phyloP scores from a whole-genome alignment of 2,797 vertebrate genomes.

The Syndactyla subalaris region DNA sequence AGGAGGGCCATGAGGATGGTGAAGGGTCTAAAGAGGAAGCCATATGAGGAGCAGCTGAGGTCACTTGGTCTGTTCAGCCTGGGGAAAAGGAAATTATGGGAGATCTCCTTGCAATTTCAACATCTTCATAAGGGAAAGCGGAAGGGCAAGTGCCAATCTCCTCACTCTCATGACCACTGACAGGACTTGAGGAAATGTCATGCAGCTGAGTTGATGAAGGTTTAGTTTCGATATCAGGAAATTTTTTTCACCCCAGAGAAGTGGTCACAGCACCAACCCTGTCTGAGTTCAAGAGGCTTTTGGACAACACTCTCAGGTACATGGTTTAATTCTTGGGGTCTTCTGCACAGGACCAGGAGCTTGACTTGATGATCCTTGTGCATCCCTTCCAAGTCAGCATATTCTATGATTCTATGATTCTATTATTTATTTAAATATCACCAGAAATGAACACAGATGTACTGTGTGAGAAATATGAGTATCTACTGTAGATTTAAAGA shows the following conservation, averaged over 20 bases:
- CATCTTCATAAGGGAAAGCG: background rate
- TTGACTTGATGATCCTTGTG: background rate
- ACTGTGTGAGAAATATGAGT: background rate
- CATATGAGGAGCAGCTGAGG: background rate
- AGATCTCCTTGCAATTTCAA: background rate
- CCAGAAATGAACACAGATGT: background rate
- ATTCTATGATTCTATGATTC: background rate
- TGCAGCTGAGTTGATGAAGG: background rate
- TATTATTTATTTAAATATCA: background rate
- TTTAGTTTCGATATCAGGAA: background rate
- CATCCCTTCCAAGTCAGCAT: background rate
- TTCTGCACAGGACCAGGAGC: background rate
- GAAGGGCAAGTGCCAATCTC: background rate
- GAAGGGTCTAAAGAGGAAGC: background rate
- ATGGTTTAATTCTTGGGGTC: background rate
- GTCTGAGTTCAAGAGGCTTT: background rate
- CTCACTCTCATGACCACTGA: background rate
- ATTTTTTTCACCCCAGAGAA: background rate
- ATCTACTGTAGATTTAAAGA: background rate
- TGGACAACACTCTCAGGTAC: background rate
- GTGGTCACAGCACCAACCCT: background rate
- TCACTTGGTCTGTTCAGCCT: background rate
- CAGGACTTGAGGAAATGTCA: background rate
- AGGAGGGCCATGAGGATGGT: background rate
- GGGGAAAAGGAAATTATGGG: background rate